A percentile compares a stretch with the other conserved stretches of the same genome.
Evolutionary conservation across 2,113 vertebrate genomes (phyloP).

Genomic region (Scopus umbretta): DNA sequence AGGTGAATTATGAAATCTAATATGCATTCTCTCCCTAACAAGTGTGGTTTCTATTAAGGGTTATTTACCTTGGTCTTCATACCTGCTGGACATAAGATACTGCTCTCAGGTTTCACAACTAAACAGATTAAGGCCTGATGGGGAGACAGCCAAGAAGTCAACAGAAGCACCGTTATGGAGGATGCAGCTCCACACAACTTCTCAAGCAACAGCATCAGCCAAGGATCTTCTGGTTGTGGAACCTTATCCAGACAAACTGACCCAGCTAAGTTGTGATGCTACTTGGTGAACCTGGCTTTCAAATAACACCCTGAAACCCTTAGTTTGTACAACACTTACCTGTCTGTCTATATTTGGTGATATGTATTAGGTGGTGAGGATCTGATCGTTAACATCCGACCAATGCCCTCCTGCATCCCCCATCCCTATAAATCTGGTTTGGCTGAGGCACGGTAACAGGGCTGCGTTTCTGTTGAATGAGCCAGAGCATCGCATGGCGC

Average conservation of each 20-base stretch:
- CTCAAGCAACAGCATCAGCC: not conserved
- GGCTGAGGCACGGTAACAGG: not conserved
- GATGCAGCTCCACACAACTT: not conserved
- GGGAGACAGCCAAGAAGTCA: not conserved
- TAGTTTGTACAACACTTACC: not conserved
- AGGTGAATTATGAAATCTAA: slow-evolving; percentile 20
- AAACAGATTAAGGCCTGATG: not conserved
- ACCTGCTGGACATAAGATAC: not conserved
- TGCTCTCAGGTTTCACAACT: not conserved
- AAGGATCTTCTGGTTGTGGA: not conserved
- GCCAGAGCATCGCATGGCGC: not conserved
- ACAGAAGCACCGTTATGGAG: not conserved
- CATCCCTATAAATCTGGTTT: not conserved
- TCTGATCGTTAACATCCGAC: not conserved
- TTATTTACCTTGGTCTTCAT: slow-evolving; percentile 7
- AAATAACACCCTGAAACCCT: not conserved
- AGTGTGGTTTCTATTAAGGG: not conserved
- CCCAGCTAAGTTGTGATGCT: not conserved
- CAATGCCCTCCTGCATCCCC: not conserved
- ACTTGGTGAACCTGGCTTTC: not conserved
- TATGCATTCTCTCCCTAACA: not conserved
- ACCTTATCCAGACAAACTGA: not conserved
- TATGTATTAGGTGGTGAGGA: not conserved
- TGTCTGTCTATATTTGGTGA: not conserved
- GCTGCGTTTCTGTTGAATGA: not conserved